These are phyloP conservation scores for Isaurus tuberculatus DNA, from an alignment of 92 coral and sea anemone species.

Conservation along the genomic window DNA sequence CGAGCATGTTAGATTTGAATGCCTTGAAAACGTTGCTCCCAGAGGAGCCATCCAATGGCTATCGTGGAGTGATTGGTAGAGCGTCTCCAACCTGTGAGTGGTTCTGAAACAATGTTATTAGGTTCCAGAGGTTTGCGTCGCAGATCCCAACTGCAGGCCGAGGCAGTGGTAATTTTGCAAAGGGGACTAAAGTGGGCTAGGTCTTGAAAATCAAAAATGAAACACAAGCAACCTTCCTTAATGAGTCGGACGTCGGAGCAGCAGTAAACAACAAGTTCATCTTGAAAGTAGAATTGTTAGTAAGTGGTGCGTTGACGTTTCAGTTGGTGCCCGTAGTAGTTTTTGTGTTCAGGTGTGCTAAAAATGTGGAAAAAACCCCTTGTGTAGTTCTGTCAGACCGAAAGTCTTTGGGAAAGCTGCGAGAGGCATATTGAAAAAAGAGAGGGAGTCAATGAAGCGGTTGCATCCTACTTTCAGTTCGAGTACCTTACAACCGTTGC, in stretches of 20 bases:
- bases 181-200: conserved; percentile 9
- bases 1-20: conserved; percentile 2
- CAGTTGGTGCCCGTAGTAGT: too few species aligned
- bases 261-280: too few species aligned
- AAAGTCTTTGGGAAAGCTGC: conserved; percentile 11
- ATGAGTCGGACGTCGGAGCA: too few species aligned
- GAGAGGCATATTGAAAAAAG: too few species aligned
- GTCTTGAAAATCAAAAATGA: conserved; percentile 10
- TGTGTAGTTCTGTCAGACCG: neutral
- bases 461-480: conserved; percentile 18
- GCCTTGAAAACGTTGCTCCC: too few species aligned
- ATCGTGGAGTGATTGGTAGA: neutral
- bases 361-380: conserved; percentile 10
- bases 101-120: conserved; percentile 16
- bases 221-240: too few species aligned
- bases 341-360: conserved; percentile 8
- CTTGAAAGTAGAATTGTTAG: conserved; percentile 7
- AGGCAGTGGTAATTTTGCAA: too few species aligned
- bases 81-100: neutral
- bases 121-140: neutral
- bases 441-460: neutral
- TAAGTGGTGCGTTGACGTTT: too few species aligned
- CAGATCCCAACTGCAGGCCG: conserved; percentile 2
- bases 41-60: too few species aligned
- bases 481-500: too few species aligned